Evolutionary conservation across 1,140 invertebrate genomes (phyloP), one percentile per base, ranked within the genome.

Genomic region (Ostrea edulis): DNA sequence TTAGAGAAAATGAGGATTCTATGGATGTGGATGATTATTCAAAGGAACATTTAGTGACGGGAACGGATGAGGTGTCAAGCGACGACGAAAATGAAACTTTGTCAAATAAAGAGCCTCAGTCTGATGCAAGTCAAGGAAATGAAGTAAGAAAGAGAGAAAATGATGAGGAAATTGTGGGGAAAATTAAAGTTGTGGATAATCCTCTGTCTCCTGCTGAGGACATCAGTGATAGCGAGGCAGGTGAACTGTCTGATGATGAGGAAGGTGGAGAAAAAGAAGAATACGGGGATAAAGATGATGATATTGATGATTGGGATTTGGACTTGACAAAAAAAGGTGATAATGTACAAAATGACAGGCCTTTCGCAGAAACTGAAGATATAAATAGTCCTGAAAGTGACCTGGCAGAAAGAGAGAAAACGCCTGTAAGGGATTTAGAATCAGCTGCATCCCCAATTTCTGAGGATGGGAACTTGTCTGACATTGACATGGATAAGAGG

Each of bases 361-460:
- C 44, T 53, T 22, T 83, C 25, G 25, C 51, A 8, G 85, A 71
- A 54, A 85, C 89, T 58, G 89, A 89, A 29, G 89, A 89, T 35
- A 89, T 89, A 71, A 84, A 89, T 86, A 87, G 86, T 58, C 88
- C 88, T 2, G 88, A 89, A 85, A 89, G 86, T 85, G 83, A 85
- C 25, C 25, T 55, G 14, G 20, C 20, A 14, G 54, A 62, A 17
- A 85, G 53, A 17, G 29, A 85, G 54, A 85, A 85, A 54, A 58
- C 55, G 35, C 83, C 83, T 22, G 20, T 44, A 12, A 85, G 55
- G 51, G 83, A 55, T 22, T 53, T 83, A 22, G 82, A 85, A 22
- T 85, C 83, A 17, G 87, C 87, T 55, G 84, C 87, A 11, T 88
- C 87, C 2, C 87, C 90, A 8, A 90, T 92, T 22, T 92, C 91